Evolutionary conservation across 2,888 invertebrate species (phyloP).

Genomic region (Amaurobius ferox): DNA sequence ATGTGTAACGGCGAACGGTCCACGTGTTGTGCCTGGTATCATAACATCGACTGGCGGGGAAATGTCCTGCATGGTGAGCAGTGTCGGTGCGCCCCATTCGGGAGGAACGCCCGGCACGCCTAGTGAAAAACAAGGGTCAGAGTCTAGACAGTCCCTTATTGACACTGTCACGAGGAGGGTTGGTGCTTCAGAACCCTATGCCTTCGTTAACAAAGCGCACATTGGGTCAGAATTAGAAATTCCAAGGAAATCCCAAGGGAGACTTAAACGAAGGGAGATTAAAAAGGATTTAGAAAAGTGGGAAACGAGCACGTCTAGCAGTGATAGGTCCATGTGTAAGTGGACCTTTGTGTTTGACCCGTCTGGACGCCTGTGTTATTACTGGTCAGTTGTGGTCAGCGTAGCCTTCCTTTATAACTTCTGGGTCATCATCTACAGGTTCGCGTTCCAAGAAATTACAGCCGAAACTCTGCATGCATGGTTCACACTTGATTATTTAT

Average conservation of each 20-base stretch:
- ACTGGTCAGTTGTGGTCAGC: slow-evolving; percentile 98
- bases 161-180: slow-evolving; percentile 87
- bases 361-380: slow-evolving; percentile 95
- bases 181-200: slow-evolving; percentile 83
- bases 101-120: slow-evolving; percentile 67
- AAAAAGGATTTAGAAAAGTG: slow-evolving; percentile 77
- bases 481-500: slow-evolving; percentile 98
- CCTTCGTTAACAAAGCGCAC: slow-evolving; percentile 83
- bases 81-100: slow-evolving; percentile 11
- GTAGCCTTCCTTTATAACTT: slow-evolving; percentile 97
- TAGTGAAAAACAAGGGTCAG: slow-evolving; percentile 78
- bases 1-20: slow-evolving; percentile 81
- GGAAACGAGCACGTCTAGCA: slow-evolving; percentile 78
- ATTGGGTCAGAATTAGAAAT: slow-evolving; percentile 87
- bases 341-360: slow-evolving; percentile 99
- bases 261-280: slow-evolving; percentile 78
- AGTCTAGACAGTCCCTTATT: slow-evolving; percentile 82
- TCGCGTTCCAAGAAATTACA: slow-evolving; percentile 97
- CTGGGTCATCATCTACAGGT: slow-evolving; percentile 98
- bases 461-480: slow-evolving; percentile 91
- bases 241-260: slow-evolving; percentile 81
- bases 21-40: slow-evolving; percentile 81
- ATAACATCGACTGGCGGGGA: slow-evolving; percentile 73
- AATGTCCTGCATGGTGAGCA: slow-evolving; percentile 71
- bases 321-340: slow-evolving; percentile 84